Percentiles rank a stretch among this genome's conserved stretches.
These are phyloP conservation scores for Zonitis immaculata DNA, from an alignment of 2,888 invertebrate genomes.

Conservation along the genomic window DNA sequence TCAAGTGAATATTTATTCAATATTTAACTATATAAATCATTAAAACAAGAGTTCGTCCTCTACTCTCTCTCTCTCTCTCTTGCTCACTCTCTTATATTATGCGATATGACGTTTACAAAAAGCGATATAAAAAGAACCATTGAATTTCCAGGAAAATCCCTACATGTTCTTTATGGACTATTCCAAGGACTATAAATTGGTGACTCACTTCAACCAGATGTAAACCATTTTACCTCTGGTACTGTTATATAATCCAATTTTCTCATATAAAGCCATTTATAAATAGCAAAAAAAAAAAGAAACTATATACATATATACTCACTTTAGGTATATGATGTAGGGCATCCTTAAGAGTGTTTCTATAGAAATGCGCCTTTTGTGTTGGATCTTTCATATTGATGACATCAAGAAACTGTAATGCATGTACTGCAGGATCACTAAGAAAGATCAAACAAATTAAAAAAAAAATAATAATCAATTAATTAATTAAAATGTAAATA, in stretches of 20 bases:
- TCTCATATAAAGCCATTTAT: not conserved
- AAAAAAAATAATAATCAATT: too few species aligned
- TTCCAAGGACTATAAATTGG: not conserved
- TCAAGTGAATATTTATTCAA: too few species aligned
- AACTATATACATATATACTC: slow-evolving; percentile 37
- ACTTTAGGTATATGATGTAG: slow-evolving; percentile 88
- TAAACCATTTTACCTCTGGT: not conserved
- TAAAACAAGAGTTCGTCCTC: too few species aligned
- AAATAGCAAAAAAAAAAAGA: not conserved
- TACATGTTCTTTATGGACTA: too few species aligned
- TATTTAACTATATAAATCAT: too few species aligned
- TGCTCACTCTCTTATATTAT: too few species aligned
- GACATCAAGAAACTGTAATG: slow-evolving; percentile 88
- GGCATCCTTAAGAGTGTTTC: slow-evolving; percentile 78
- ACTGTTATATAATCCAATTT: not conserved
- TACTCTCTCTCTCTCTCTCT: too few species aligned
- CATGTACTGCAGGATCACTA: slow-evolving; percentile 86
- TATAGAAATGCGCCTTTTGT: slow-evolving; percentile 86
- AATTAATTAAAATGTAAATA: too few species aligned
- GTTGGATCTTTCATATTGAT: slow-evolving; percentile 87
- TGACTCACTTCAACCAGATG: not conserved
- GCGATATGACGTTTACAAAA: too few species aligned
- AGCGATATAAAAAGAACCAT: too few species aligned
- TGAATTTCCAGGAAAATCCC: too few species aligned
- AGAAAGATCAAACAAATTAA: slow-evolving; percentile 16